Base-by-base conservation (phyloP, 2,113 vertebrate species). In the Vulpes vulpes region DNA sequence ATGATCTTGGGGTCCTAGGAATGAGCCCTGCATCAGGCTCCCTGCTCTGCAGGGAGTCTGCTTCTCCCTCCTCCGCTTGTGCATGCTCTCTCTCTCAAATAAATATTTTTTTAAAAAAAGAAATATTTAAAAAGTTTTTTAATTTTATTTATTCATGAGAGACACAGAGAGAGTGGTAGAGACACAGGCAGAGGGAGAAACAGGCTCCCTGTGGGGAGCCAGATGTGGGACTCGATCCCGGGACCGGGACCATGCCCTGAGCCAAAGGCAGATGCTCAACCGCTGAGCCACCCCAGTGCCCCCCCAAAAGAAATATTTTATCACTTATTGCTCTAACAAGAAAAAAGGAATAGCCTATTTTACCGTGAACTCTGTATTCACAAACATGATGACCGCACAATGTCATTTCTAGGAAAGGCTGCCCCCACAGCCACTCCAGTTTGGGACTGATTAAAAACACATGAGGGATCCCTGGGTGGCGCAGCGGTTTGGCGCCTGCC, bases 301-400 rank as follows among this genome's bases (percentile, higher is more conserved):
- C 43, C 43, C 43, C 5, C 43, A 67, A 67, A 67, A 3, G 69
- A 87, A 92, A 38, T 87, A 87, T 67, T 53, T 92, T 60, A 62
- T 78, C 22, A 43, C 30, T 60, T 91, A 35, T 35, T 69, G 57
- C 16, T 80, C 65, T 11, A 76, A 67, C 12, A 91, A 85, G 85
- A 93, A 86, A 93, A 94, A 92, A 87, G 7, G 51, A 90, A 76
- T 1, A 69, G 49, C 5, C 43, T 14, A 71, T 89, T 87, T 96
- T 85, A 35, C 38, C 23, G 6, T 55, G 30, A 80, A 84, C 88
- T 93, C 91, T 81, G 38, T 71, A 64, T 81, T 94, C 62, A 88
- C 59, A 91, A 91, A 64, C 20, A 65, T 0, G 11, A 69, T 27
- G 7, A 80, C 43, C 43, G 32, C 3, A n/a, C 51, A 51, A 5